Base-by-base conservation (phyloP, 2,113 vertebrate species). In the Strix uralensis region DNA sequence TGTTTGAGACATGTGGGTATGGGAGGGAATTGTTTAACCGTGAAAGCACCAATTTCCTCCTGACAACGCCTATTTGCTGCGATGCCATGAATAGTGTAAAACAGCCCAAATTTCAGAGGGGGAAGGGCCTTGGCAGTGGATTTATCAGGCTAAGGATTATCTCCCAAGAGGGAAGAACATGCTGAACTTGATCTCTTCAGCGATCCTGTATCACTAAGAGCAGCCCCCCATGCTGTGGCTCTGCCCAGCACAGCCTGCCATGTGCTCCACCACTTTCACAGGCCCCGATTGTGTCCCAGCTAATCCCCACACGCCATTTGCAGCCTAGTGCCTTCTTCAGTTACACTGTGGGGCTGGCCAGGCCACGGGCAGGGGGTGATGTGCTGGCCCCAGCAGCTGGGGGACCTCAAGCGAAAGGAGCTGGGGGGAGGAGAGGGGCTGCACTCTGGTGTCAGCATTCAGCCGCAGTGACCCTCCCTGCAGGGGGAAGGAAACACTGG, bases 321-420 rank as follows among this genome's bases (percentile, higher is more conserved):
- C 96, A 93, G 90, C 70, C 82, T 16, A 19, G 1, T 52, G 88
- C 96, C 86, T 90, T 82, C 92, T 96, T 89, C 49, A 2, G 63
- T 96, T 94, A 86, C 95, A 42, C 21, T 0, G n/a, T 12, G 1
- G 55, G 22, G 67, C 73, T 15, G 81, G 17, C 30, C 1, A 5
- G 58, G 65, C 79, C 70, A 1, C 0, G 23, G 54, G 30, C 79
- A 25, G 80, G 62, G 52, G 69, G 8, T 3, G 71, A 84, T 46
- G 26, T 3, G 16, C 46, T 29, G 66, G 7, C 32, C 82, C 51
- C 62, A 32, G 8, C 88, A 77, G 83, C 95, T 92, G 92, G 92
- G 67, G 61, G 9, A 66, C 36, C 63, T 75, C 72, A 54, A 6
- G 71, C 47, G 63, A 92, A 23, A 32, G 74, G n/a, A 55, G 38